Evolutionary conservation across 2,888 invertebrate genomes (phyloP), one percentile per base, ranked within the genome.

Genomic region (Artemia sinica): DNA sequence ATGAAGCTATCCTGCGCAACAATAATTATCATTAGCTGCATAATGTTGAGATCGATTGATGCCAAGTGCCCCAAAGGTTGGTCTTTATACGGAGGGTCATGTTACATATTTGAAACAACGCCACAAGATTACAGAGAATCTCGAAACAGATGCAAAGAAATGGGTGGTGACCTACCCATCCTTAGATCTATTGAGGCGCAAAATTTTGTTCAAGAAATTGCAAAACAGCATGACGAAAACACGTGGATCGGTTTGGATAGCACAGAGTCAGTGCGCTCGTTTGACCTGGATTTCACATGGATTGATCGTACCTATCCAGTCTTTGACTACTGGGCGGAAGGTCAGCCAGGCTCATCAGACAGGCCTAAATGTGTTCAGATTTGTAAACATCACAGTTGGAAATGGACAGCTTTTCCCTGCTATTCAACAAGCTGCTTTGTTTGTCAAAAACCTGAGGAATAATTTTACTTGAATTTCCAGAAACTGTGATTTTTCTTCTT

Each of bases 351-450:
- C 10, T 9, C 63, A 18, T 9, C 14, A 9, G 63, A 58, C 9
- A 58, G 28, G 63, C 63, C n/a, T 9, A 58, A 28, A 28, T 58
- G 63, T 58, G 28, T 58, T 10, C 63, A 58, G 63, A 58, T 58
- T 1, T 58, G 63, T 28, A 28, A 28, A 58, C 14, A 28, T 9
- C 63, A 58, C 28, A 10, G 28, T 9, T 58, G 63, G 63, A 58
- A 58, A 58, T 58, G 63, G 63, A 58, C 63, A 2, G 63, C 63
- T 58, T 58, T 58, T 58, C 63, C 63, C 28, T 58, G 63, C 63
- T 10, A n/a, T 18, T 18, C 63, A 28, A 58, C n/a, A 28, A 58
- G 63, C 12, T 11, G 14, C 11, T 58, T 58, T 2, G 11, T 58
- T 18, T 58, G 63, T 58, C 14, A 58, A 28, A 58, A 58, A 28